A percentile compares a stretch with the other conserved stretches of the same genome.
These are phyloP conservation scores for Hydra vulgaris DNA, from an alignment of 30 jellyfish, hydroid and myxozoan genomes.

Conservation along the genomic window DNA sequence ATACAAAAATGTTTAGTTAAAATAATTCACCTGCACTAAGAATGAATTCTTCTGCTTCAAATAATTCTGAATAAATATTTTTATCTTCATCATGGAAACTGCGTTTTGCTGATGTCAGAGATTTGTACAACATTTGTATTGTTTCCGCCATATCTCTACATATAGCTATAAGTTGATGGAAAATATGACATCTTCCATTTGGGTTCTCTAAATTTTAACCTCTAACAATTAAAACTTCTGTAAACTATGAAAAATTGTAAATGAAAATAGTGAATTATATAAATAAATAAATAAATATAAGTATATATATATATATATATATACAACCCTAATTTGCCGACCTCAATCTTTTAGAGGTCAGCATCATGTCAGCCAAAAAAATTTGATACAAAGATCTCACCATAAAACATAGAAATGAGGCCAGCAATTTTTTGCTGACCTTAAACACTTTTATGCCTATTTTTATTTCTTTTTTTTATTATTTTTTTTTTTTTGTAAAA, in stretches of 20 bases:
- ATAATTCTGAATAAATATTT: slow-evolving; percentile 32
- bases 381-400: no score
- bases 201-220: slow-evolving; percentile 51
- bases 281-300: no score
- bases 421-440: no score
- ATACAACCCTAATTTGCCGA: background rate
- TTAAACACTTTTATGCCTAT: no score
- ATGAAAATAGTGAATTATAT: background rate
- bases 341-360: background rate
- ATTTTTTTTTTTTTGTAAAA: no score
- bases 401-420: no score
- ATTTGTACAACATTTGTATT: slow-evolving; percentile 45
- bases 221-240: background rate
- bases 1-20: background rate
- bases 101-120: slow-evolving; percentile 43
- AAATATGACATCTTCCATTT: slow-evolving; percentile 84
- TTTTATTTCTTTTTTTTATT: no score
- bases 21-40: slow-evolving; percentile 35
- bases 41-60: slow-evolving; percentile 47
- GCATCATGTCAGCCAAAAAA: no score
- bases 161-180: slow-evolving; percentile 82
- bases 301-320: no score
- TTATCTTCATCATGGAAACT: slow-evolving; percentile 71
- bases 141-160: slow-evolving; percentile 98
- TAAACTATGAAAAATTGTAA: background rate